Conservation (phyloP, 2,888 invertebrate species). For the Ephialtes manifestator region DNA sequence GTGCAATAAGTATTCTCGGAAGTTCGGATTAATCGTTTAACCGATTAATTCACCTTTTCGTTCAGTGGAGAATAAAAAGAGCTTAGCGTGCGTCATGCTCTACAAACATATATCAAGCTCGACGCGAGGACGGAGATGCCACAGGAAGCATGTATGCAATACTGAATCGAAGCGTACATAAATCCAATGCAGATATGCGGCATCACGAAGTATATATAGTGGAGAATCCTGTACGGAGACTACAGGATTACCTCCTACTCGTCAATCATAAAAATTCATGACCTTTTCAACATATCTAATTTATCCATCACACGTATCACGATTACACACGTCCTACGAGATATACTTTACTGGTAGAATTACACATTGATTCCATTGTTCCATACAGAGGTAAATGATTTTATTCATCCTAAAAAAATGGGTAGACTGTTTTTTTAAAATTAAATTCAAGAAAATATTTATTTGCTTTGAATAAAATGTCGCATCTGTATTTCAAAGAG, state of each 20-base stretch:
- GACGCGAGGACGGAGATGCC: conserved; percentile 7
- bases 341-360: conserved; percentile 6
- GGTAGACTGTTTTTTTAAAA: not conserved
- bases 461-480: too few species aligned
- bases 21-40: not conserved
- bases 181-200: conserved; percentile 43
- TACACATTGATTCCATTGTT: not conserved
- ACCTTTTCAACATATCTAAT: conserved; percentile 36
- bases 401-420: not conserved
- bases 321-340: conserved; percentile 14
- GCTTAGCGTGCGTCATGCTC: conserved; percentile 7
- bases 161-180: conserved; percentile 25
- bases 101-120: conserved; percentile 28
- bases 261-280: conserved; percentile 46
- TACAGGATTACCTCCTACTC: conserved; percentile 11
- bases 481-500: too few species aligned
- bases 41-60: not conserved
- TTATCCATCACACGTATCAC: conserved; percentile 24
- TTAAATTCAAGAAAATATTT: too few species aligned
- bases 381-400: not conserved
- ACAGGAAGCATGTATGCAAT: not conserved
- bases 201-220: conserved; percentile 31
- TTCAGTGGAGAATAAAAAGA: not conserved
- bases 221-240: not conserved
- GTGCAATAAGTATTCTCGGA: not conserved